These are phyloP conservation scores for Ashinkailepas kermadecensis DNA, from an alignment of 2,888 invertebrate species.

Conservation along the genomic window DNA sequence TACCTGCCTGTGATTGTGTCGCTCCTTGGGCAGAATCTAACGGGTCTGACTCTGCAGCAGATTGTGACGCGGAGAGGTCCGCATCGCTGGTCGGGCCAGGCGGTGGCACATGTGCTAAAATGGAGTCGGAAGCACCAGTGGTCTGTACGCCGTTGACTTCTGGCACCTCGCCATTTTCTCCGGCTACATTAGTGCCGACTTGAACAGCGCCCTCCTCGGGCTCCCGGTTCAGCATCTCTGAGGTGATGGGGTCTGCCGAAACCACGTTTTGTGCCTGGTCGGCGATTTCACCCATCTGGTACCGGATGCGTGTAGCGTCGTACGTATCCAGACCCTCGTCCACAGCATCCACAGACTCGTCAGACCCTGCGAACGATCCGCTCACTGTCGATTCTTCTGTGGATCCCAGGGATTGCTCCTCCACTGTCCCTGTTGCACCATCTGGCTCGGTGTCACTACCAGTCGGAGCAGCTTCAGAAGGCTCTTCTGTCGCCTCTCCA, in stretches of 20 bases:
- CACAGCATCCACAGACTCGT: neutral
- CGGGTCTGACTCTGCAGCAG: no score
- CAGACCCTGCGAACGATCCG: neutral
- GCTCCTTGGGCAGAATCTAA: neutral
- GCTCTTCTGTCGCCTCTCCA: no score
- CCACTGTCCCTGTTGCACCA: no score
- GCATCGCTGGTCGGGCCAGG: no score
- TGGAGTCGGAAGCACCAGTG: no score
- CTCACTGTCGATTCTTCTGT: no score
- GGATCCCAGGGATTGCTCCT: no score
- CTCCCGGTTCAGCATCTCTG: neutral
- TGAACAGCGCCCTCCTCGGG: neutral
- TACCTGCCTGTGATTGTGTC: neutral
- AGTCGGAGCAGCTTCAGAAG: no score
- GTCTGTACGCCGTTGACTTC: neutral
- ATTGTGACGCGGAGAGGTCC: no score
- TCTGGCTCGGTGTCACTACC: no score
- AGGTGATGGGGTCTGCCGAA: neutral
- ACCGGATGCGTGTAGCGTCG: neutral
- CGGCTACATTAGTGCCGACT: neutral
- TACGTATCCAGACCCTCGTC: neutral
- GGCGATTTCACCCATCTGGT: neutral
- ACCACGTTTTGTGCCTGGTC: neutral
- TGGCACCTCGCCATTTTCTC: neutral
- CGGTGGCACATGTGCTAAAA: no score